Conservation (phyloP, 2,797 vertebrate genomes). For the Hoplostethus mediterraneus region DNA sequence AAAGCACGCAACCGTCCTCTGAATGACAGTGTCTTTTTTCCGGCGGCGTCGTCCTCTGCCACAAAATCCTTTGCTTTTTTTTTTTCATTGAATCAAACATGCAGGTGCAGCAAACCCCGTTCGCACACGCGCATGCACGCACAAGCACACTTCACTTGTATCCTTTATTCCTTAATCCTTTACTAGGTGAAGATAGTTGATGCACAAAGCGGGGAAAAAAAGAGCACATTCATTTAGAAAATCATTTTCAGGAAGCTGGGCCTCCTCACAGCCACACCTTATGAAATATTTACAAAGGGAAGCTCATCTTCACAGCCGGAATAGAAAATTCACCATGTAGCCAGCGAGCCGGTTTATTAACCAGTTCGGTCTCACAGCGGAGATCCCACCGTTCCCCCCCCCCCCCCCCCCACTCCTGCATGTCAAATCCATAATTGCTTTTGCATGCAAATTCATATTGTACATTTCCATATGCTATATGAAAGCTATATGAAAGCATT, state of each 20-base stretch:
- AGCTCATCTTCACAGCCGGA: constrained; percentile 39
- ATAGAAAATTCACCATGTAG: constrained; percentile 26
- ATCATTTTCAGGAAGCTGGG: constrained; percentile 43
- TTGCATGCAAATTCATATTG: constrained; percentile 20
- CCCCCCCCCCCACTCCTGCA: background rate
- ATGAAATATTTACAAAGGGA: constrained; percentile 74
- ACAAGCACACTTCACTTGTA: background rate
- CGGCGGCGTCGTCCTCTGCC: background rate
- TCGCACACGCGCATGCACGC: constrained; percentile 2
- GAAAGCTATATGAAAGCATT: background rate
- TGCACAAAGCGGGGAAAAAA: constrained; percentile 7
- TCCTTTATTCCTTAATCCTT: background rate
- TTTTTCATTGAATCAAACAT: too few relatives aligned
- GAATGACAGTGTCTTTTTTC: background rate
- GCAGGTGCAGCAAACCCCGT: too few relatives aligned
- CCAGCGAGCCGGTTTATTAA: constrained; percentile 29
- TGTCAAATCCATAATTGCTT: constrained; percentile 8
- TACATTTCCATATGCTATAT: constrained; percentile 17
- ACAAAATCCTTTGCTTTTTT: background rate
- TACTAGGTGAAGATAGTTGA: background rate
- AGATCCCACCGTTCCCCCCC: background rate
- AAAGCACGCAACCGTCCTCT: background rate
- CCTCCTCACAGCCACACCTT: constrained; percentile 39
- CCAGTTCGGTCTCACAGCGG: constrained; percentile 4
- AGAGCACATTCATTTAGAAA: constrained; percentile 27